Evolutionary conservation across 2,113 vertebrate genomes (phyloP), one percentile per base, ranked within the genome.

Genomic region (Prinia subflava): DNA sequence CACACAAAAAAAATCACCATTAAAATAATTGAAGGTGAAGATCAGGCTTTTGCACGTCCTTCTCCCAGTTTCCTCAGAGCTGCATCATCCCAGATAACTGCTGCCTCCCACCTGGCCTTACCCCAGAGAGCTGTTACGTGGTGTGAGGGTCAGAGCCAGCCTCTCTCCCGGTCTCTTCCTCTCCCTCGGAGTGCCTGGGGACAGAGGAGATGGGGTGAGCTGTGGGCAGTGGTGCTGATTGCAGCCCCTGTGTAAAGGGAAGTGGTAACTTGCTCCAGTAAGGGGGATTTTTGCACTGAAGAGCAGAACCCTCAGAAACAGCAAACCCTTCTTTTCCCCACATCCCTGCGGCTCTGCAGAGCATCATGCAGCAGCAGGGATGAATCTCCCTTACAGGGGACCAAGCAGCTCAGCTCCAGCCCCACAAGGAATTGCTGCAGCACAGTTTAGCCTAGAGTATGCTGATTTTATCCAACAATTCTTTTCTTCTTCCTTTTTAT

Each of bases 181-280:
- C 96, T 92, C 62, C 95, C 69, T 96, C 73, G 0, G 93, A 56
- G 23, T 96, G 28, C 70, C 97, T 97, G 90, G 59, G 88, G 70
- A 87, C 35, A 70, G 82, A 92, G 78, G 25, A 79, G 64, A 71
- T 1, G 44, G 47, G n/a, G 50, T 91, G 59, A 95, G 80, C 77
- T 50, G 60, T 53, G 52, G 21, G 76, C 33, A 84, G 49, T 2
- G 3, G 10, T 39, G 68, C 42, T 2, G 10, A 31, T 0, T 30
- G 55, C 52, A 81, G 39, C 46, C 79, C 41, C 21, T 60, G 44
- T 53, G 50, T 20, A 27, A 44, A 47, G 25, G 57, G 28, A 69
- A 74, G 39, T 1, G 6, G 3, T 24, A 12, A n/a, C 28, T 70
- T 23, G 33, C 63, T 53, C 37, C 50, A 57, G 11, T 50, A 30